Percentiles rank a stretch among this genome's conserved stretches.
Evolutionary conservation across 2,797 vertebrate species (phyloP).

Genomic region (Oophaga sylvatica): DNA sequence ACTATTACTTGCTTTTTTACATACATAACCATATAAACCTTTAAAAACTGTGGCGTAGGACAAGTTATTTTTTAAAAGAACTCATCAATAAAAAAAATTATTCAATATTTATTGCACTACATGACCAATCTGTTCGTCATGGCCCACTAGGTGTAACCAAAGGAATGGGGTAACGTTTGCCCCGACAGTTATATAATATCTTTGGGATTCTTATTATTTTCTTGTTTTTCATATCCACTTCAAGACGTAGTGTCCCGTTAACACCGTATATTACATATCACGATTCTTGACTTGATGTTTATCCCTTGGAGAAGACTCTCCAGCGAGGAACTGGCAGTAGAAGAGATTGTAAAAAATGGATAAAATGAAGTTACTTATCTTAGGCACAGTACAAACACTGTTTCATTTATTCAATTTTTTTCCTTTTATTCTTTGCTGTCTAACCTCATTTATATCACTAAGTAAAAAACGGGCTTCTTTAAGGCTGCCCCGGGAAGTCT

Average conservation of each 20-base stretch:
- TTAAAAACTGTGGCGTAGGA: no score
- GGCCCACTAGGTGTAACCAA: no score
- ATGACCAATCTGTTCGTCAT: no score
- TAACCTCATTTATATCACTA: constrained; percentile 54
- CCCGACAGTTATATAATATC: background rate
- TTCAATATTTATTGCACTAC: no score
- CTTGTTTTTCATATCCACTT: background rate
- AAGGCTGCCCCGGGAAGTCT: constrained; percentile 54
- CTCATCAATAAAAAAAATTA: no score
- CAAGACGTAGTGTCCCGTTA: background rate
- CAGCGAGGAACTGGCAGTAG: background rate
- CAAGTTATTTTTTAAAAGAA: no score
- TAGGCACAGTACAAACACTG: constrained; percentile 28
- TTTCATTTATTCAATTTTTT: constrained; percentile 51
- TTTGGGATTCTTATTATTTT: background rate
- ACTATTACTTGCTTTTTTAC: no score
- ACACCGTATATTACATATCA: background rate
- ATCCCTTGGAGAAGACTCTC: background rate
- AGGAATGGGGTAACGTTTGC: background rate
- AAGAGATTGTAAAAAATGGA: constrained; percentile 33
- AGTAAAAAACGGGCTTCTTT: constrained; percentile 37
- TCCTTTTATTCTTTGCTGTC: constrained; percentile 51
- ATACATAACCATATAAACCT: no score
- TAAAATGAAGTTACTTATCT: constrained; percentile 52
- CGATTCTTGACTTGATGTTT: background rate